These are phyloP conservation scores for Macrophya alboannulata DNA, from an alignment of 2,888 invertebrate genomes.

Conservation along the genomic window DNA sequence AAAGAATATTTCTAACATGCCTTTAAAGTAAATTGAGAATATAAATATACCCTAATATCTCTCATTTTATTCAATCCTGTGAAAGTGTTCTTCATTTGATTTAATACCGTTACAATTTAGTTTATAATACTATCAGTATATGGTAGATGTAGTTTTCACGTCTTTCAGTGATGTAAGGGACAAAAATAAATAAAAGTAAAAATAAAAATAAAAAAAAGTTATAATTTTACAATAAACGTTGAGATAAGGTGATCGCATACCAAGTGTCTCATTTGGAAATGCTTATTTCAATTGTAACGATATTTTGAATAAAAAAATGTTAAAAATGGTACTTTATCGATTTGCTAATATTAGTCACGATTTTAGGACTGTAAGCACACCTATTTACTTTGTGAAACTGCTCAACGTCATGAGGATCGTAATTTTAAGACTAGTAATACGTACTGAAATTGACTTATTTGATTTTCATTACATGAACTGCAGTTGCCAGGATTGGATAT, in stretches of 20 bases:
- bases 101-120: conserved; percentile 48
- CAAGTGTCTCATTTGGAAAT: conserved; percentile 55
- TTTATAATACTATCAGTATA: conserved; percentile 19
- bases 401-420: background rate
- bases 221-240: conserved; percentile 54
- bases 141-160: conserved; percentile 31
- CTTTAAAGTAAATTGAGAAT: conserved; percentile 46
- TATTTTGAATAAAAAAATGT: conserved; percentile 69
- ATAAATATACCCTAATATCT: conserved; percentile 17
- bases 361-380: background rate
- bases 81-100: conserved; percentile 38
- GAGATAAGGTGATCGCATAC: conserved; percentile 13
- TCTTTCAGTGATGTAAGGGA: conserved; percentile 38
- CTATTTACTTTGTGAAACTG: background rate
- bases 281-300: conserved; percentile 66
- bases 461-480: background rate
- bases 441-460: background rate
- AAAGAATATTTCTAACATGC: conserved; percentile 36
- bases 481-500: background rate
- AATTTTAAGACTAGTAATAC: background rate
- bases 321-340: conserved; percentile 11
- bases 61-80: conserved; percentile 43
- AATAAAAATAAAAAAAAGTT: background rate
- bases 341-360: background rate
- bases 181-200: conserved; percentile 21